These are phyloP conservation scores for Nemurella pictetii DNA, from an alignment of 2,888 invertebrate genomes.

Conservation along the genomic window DNA sequence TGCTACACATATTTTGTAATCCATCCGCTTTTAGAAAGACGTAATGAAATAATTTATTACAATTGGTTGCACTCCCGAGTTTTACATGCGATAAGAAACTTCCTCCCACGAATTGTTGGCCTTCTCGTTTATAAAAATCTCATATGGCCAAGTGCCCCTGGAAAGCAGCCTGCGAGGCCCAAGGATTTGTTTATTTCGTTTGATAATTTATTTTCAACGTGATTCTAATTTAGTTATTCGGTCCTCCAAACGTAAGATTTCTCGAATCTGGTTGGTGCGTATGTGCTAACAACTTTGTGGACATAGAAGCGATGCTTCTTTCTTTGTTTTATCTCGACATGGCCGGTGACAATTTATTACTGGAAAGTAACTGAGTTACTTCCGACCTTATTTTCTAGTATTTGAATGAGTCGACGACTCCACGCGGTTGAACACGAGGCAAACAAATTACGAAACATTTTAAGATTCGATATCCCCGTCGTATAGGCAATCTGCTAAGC, in stretches of 20 bases:
- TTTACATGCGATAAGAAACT: too few relatives aligned
- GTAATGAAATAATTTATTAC: too few relatives aligned
- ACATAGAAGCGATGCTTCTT: neutral
- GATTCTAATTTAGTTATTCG: neutral
- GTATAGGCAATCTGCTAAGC: neutral
- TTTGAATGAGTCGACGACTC: neutral
- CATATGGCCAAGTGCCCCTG: too few relatives aligned
- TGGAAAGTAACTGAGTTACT: neutral
- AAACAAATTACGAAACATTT: neutral
- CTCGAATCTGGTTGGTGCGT: neutral
- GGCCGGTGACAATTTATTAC: neutral
- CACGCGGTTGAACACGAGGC: neutral
- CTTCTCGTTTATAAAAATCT: too few relatives aligned
- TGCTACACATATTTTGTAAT: too few relatives aligned
- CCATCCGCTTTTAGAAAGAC: too few relatives aligned
- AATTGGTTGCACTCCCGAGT: too few relatives aligned
- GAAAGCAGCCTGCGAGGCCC: too few relatives aligned
- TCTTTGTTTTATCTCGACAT: neutral
- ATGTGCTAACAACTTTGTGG: neutral
- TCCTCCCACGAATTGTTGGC: too few relatives aligned
- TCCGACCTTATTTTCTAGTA: neutral
- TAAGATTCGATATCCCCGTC: neutral
- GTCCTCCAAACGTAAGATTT: neutral
- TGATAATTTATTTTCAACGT: neutral
- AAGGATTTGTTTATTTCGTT: neutral